These are phyloP conservation scores for Chloroceryle aenea DNA, from an alignment of 2,113 vertebrate genomes.

Conservation along the genomic window DNA sequence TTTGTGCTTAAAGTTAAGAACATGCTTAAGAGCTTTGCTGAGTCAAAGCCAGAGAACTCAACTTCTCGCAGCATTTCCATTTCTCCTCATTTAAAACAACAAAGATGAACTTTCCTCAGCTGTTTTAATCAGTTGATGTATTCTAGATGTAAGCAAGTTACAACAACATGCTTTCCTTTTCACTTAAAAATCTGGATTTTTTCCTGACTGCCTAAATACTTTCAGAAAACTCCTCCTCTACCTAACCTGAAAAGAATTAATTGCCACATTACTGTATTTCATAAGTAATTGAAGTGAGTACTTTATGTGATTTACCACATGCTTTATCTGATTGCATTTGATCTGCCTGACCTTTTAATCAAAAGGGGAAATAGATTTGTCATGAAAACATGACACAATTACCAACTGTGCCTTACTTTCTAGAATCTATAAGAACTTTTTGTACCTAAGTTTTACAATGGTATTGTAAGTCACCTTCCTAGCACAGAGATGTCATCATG, in stretches of 20 bases:
- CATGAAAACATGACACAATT: not conserved
- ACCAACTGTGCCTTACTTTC: not conserved
- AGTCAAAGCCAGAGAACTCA: not conserved
- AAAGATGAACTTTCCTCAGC: not conserved
- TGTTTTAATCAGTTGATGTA: not conserved
- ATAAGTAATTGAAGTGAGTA: not conserved
- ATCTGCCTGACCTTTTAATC: not conserved
- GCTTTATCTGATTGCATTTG: not conserved
- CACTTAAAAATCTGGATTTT: not conserved
- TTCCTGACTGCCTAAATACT: not conserved
- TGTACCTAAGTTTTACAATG: not conserved
- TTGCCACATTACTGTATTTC: not conserved
- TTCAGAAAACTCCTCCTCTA: not conserved
- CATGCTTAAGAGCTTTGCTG: not conserved
- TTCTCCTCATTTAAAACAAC: not conserved
- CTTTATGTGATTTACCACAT: not conserved
- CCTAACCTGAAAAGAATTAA: not conserved
- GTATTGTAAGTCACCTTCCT: slow-evolving; percentile 24
- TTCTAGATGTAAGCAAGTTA: not conserved
- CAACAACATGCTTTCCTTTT: not conserved
- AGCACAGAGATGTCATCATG: not conserved
- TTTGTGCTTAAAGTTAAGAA: not conserved
- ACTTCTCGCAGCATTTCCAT: not conserved
- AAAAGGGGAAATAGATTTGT: not conserved
- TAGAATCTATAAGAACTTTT: not conserved